A percentile compares a stretch with the other conserved stretches of the same genome.
phyloP scores from a whole-genome alignment of 2,888 invertebrate species.

The Stomorhina lunata region DNA sequence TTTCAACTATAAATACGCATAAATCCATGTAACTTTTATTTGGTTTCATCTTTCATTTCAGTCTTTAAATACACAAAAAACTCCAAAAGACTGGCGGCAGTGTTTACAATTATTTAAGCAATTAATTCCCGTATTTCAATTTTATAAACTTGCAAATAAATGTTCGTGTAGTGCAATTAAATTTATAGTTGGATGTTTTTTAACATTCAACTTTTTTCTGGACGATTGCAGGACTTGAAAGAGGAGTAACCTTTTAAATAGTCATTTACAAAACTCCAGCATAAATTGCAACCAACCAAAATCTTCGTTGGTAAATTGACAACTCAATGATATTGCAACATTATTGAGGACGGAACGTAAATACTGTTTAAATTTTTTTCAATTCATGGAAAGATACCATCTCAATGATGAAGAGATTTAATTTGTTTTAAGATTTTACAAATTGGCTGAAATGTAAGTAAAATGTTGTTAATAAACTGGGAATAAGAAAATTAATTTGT shows the following conservation, averaged over 20 bases:
- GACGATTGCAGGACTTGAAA: conserved; percentile 3
- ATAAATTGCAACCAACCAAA: neutral
- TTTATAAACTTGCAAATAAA: conserved; percentile 41
- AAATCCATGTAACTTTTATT: conserved; percentile 14
- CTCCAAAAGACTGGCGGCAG: conserved; percentile 23
- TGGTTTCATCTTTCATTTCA: conserved; percentile 35
- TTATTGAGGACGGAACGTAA: conserved; percentile 17
- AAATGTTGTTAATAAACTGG: no score
- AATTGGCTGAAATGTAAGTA: conserved; percentile 11
- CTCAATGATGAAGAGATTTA: conserved; percentile 40
- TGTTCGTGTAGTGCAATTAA: conserved; percentile 22
- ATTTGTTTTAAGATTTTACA: neutral
- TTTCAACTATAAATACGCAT: conserved; percentile 14
- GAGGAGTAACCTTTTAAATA: conserved; percentile 57
- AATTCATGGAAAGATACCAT: conserved; percentile 17
- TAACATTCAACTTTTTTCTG: neutral
- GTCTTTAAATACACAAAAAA: conserved; percentile 19
- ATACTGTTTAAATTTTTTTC: neutral
- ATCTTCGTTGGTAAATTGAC: conserved; percentile 41
- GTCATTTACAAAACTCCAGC: conserved; percentile 5
- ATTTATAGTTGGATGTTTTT: conserved; percentile 13
- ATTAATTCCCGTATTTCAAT: conserved; percentile 60
- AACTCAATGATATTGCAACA: conserved; percentile 49
- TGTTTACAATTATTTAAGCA: conserved; percentile 58
- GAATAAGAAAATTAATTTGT: no score